Base-by-base conservation (phyloP, 2,113 vertebrate genomes). In the Myrmophylax atrothorax region DNA sequence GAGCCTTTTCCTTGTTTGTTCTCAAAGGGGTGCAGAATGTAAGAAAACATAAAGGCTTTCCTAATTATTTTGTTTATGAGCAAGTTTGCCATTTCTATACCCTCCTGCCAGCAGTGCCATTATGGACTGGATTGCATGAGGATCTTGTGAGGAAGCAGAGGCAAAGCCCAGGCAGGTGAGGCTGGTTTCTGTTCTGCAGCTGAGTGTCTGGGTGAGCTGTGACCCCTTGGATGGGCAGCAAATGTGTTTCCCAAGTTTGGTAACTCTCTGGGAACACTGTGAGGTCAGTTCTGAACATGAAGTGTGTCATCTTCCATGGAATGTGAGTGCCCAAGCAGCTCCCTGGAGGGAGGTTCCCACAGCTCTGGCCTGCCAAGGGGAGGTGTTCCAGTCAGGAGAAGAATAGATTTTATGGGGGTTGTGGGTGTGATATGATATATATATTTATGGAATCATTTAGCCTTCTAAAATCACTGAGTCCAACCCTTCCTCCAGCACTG, bases 81-180 rank as follows among this genome's bases (percentile, higher is more conserved):
- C 42, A 53, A 56, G 80, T 15, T 18, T 1, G 31, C 9, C 18
- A 18, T 62, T 70, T 72, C 68, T 73, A n/a, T n/a, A 14, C 9
- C 0, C 42, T 35, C 22, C 33, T 4, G 5, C 0, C 56, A 37
- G 14, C 52, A 38, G 2, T 38, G 14, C 37, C 9, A 0, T 58
- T 47, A 18, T 4, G 26, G 53, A 11, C 58, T 44, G 37, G 68
- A 50, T 76, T 63, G 59, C 28, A 59, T 13, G 15, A 29, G 7
- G 25, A 46, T 25, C 67, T 66, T 40, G 14, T 4, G 13, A 22
- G 60, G 49, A 46, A 31, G 59, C 35, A 31, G 18, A n/a, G 62
- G 74, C 46, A 46, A 59, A 70, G 68, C 20, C 15, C 55, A 42
- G 62, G 25, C 69, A 55, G 53, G 59, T 37, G 59, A 35, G 3